Base-by-base conservation (phyloP, 2,113 vertebrate genomes). In the Fukomys damarensis region DNA sequence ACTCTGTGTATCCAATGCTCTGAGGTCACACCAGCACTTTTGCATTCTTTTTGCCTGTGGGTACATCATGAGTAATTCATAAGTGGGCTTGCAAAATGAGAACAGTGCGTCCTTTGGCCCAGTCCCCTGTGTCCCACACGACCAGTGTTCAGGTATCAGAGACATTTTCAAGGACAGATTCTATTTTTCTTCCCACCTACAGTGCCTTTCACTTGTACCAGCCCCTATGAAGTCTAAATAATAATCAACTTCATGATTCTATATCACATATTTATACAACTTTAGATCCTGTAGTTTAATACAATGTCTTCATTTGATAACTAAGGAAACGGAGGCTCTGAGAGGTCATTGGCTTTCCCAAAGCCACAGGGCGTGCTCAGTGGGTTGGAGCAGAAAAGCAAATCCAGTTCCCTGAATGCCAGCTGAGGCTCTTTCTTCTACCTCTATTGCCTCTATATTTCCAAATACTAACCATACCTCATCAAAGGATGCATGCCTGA, bases 1-100 rank as follows among this genome's bases (percentile, higher is more conserved):
- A 10, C 54, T 49, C 41, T 28, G 24, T 20, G 35, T 41, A 2
- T 58, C n/a, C 93, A 17, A 28, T 43, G 79, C 52, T 35, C 41
- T 77, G 70, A 92, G 85, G 81, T 91, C 70, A 86, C 66, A 86
- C n/a, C 16, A 65, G 82, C n/a, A 72, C 92, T 88, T 90, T 93
- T 28, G 5, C 46, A 38, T 28, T 43, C 43, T 72, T 97, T 56
- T 49, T n/a, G 54, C 95, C 43, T 56, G 12, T 13, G 3, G 28
- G 58, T 17, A 54, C 74, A 13, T 17, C 87, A 94, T 93, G 59
- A 94, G 93, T 96, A 91, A 97, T 96, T 95, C 61, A 93, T 46
- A 74, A 32, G 30, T 32, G 13, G 82, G 52, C 14, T 93, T 77
- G 46, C 41, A 72, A 46, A 82, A n/a, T 19, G 30, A 58, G 54